Evolutionary conservation across 2,113 vertebrate genomes (phyloP), one percentile per base, ranked within the genome.

Genomic region (Gymnocephalus cernua): DNA sequence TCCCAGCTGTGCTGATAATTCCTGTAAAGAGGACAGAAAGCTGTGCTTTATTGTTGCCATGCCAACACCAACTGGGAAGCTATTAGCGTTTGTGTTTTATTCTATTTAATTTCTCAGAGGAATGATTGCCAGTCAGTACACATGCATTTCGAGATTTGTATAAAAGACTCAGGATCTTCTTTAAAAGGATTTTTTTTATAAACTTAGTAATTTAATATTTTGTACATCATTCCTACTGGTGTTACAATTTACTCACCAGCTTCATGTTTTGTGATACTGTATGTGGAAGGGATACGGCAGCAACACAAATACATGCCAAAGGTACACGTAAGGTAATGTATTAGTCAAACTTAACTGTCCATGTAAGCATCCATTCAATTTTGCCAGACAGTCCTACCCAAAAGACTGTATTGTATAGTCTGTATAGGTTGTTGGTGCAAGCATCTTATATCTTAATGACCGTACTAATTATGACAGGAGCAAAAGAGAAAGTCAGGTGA

Each of bases 21-120:
- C 67, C 56, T 51, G n/a, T 79, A 27, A 69, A 67, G 61, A 79
- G 48, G 59, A 65, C 27, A 21, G 27, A 47, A 19, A 68, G 54
- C 65, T 27, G 8, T 32, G 44, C 64, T 66, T 74, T 59, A 45
- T 54, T 73, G 78, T 84, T 86, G 65, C 65, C 23, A 70, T 67
- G 84, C 65, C 84, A 79, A 83, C 77, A 25, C 32, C 70, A 57
- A 14, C 74, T 56, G 54, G n/a, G 65, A 50, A 84, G 56, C 84
- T 11, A 35, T 56, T 78, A 16, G 23, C 4, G 56, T 47, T 48
- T 68, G 47, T 77, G 68, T 81, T 81, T 77, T 54, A 74, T 70
- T 61, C 23, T 8, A 2, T 66, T 61, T 79, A 54, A 68, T 76
- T 72, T 58, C 19, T 9, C n/a, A 54, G 29, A 62, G 59, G 47